A percentile compares a stretch with the other conserved stretches of the same genome.
Conservation (phyloP, 2,797 vertebrate genomes). For the Diplodus puntazzo region DNA sequence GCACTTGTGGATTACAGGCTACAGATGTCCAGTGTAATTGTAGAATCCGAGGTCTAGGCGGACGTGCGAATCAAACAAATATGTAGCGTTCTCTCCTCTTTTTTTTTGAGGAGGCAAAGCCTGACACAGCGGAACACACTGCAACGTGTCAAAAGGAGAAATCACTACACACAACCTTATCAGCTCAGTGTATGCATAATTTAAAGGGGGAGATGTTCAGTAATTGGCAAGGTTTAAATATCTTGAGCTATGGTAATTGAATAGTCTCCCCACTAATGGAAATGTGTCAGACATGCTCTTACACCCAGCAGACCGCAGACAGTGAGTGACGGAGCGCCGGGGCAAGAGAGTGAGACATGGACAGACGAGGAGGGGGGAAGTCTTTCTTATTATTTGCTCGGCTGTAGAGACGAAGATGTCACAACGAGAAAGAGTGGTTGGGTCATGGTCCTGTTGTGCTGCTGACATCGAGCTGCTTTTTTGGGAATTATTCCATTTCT, state of each 20-base stretch:
- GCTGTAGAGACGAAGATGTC: constrained; percentile 72
- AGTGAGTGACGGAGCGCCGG: constrained; percentile 75
- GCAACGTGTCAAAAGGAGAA: constrained; percentile 81
- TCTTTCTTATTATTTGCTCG: constrained; percentile 69
- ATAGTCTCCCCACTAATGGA: constrained; percentile 88
- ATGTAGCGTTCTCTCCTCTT: constrained; percentile 35
- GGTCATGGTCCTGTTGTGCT: constrained; percentile 65
- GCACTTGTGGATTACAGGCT: constrained; percentile 8
- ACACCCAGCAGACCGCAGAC: constrained; percentile 79
- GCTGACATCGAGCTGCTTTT: constrained; percentile 52
- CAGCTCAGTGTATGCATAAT: constrained; percentile 85
- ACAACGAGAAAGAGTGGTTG: constrained; percentile 63
- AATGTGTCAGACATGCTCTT: constrained; percentile 88
- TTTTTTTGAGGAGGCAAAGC: constrained; percentile 26
- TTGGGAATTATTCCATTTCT: constrained; percentile 67
- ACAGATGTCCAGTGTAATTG: constrained; percentile 20
- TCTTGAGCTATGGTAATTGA: constrained; percentile 88
- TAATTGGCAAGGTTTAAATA: constrained; percentile 90
- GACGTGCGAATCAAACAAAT: constrained; percentile 49
- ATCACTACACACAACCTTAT: constrained; percentile 82
- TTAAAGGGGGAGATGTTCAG: constrained; percentile 86
- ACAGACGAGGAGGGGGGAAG: constrained; percentile 54
- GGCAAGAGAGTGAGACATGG: constrained; percentile 63
- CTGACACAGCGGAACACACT: constrained; percentile 74
- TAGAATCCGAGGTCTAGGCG: constrained; percentile 18